Percentiles rank a stretch among this genome's conserved stretches.
Evolutionary conservation across 1,140 invertebrate species (phyloP).

Genomic region (Hestina assimilis): DNA sequence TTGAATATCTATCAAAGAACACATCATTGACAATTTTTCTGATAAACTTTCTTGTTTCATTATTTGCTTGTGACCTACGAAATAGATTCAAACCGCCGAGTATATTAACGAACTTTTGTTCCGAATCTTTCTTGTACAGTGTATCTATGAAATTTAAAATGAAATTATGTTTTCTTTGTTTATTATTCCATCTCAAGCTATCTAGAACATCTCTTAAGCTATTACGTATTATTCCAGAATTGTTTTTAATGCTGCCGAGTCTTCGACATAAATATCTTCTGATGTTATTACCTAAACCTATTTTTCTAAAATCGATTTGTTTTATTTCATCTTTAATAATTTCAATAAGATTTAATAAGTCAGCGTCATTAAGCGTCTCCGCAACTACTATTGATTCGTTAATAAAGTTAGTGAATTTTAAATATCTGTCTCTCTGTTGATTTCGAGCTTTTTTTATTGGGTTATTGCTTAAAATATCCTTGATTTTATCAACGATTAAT

Average conservation of each 20-base stretch:
- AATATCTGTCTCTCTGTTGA: constrained; percentile 3
- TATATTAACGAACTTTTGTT: constrained; percentile 28
- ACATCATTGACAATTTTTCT: not conserved
- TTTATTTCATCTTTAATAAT: constrained; percentile 12
- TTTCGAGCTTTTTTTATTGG: not conserved
- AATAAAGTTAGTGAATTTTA: no score
- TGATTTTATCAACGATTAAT: constrained; percentile 37
- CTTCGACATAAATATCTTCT: constrained; percentile 26
- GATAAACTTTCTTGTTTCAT: not conserved
- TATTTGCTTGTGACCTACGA: not conserved
- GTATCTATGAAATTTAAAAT: constrained; percentile 36
- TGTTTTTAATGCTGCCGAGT: constrained; percentile 23
- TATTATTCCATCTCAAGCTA: constrained; percentile 8
- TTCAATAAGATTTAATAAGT: constrained; percentile 30
- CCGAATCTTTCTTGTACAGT: constrained; percentile 29
- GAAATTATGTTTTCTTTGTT: constrained; percentile 13
- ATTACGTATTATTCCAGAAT: constrained; percentile 13
- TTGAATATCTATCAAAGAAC: not conserved
- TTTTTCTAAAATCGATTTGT: not conserved
- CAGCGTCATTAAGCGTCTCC: constrained; percentile 30
- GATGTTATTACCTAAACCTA: constrained; percentile 3
- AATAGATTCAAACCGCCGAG: constrained; percentile 18
- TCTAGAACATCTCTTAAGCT: constrained; percentile 19
- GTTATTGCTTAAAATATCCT: not conserved
- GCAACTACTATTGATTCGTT: constrained; percentile 19